Evolutionary conservation across 2,888 invertebrate genomes (phyloP).

Genomic region (Parnassius mnemosyne): DNA sequence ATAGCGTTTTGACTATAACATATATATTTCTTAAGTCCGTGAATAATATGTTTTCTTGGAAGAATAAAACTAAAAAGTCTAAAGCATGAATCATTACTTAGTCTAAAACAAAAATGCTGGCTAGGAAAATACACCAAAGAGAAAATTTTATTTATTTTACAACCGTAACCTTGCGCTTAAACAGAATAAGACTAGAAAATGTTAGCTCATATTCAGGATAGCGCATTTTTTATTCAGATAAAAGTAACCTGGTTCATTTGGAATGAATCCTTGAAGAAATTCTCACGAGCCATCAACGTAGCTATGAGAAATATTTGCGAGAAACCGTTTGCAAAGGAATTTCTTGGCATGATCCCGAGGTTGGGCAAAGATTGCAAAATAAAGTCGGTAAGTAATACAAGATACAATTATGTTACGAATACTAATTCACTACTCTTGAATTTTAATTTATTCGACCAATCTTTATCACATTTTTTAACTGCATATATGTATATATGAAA

Average conservation of each 20-base stretch:
- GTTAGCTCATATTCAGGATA: conserved; percentile 12
- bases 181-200: conserved; percentile 13
- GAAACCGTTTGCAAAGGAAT: conserved; percentile 21
- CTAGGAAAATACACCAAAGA: conserved; percentile 4
- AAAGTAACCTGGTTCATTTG: conserved; percentile 23
- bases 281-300: conserved; percentile 20
- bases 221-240: conserved; percentile 18
- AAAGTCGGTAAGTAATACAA: conserved; percentile 14
- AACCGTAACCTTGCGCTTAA: conserved; percentile 11
- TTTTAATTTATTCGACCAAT: background rate
- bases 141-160: conserved; percentile 12
- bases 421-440: background rate
- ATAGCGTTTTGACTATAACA: too few species aligned
- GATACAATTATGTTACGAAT: conserved; percentile 6
- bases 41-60: too few species aligned
- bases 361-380: conserved; percentile 24
- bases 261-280: conserved; percentile 21
- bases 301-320: conserved; percentile 25
- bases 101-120: background rate
- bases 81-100: conserved; percentile 5
- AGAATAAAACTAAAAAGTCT: too few species aligned
- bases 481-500: too few species aligned
- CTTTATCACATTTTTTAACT: background rate
- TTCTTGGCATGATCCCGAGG: conserved; percentile 17
- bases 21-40: too few species aligned